These are phyloP conservation scores for Mungos mungo DNA, from an alignment of 2,113 vertebrate genomes.

Conservation along the genomic window DNA sequence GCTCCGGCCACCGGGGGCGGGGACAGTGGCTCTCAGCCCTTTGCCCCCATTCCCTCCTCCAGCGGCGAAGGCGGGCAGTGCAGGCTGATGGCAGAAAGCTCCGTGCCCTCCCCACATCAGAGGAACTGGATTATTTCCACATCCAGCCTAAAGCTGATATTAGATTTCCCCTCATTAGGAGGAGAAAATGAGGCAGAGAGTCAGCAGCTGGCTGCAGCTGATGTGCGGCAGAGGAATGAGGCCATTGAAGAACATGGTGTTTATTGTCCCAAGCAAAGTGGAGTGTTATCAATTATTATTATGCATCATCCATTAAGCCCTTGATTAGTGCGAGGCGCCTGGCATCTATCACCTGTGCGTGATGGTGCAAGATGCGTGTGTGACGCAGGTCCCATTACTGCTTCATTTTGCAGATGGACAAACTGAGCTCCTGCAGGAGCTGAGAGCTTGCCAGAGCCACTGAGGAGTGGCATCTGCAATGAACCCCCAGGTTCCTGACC, in stretches of 20 bases:
- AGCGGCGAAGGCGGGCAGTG: accelerated
- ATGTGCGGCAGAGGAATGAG: neutral
- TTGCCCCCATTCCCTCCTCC: neutral
- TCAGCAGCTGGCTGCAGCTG: neutral
- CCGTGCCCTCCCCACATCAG: neutral
- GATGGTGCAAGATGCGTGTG: accelerated
- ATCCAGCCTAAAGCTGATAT: conserved; percentile 42
- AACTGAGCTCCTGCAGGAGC: neutral
- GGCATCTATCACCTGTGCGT: accelerated
- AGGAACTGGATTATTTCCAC: neutral
- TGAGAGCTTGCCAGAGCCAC: neutral
- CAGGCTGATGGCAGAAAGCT: neutral
- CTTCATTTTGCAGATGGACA: neutral
- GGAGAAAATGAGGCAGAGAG: conserved; percentile 48
- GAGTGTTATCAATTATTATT: neutral
- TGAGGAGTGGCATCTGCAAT: neutral
- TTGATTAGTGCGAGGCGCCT: neutral
- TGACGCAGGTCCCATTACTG: accelerated
- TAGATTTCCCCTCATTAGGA: conserved; percentile 51
- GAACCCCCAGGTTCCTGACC: too few relatives aligned
- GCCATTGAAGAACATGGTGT: neutral
- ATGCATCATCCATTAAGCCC: neutral
- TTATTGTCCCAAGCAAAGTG: neutral
- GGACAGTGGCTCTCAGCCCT: neutral
- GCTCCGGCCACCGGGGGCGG: neutral